A percentile compares a stretch with the other conserved stretches of the same genome.
These are phyloP conservation scores for Dasyurus viverrinus DNA, from an alignment of 2,113 vertebrate genomes.

Conservation along the genomic window DNA sequence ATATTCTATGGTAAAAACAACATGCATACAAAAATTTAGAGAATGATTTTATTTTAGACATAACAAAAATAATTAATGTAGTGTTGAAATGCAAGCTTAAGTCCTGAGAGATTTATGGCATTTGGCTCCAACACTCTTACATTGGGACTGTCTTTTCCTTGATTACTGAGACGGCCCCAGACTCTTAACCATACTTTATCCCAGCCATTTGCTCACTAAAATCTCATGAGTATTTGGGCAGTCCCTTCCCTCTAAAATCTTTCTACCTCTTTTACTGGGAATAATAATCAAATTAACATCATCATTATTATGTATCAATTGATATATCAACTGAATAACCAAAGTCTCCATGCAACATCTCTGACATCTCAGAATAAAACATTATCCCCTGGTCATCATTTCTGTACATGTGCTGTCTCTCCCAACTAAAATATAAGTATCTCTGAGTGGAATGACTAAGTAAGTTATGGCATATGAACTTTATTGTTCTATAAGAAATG, in stretches of 20 bases:
- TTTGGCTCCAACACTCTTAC: background rate
- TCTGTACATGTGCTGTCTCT: background rate
- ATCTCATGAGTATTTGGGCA: background rate
- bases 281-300: background rate
- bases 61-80: background rate
- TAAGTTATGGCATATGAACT: too few relatives aligned
- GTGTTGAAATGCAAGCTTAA: background rate
- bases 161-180: background rate
- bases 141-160: background rate
- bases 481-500: too few relatives aligned
- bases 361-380: background rate
- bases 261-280: background rate
- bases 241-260: background rate
- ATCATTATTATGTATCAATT: background rate
- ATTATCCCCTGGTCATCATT: background rate
- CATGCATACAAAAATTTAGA: background rate
- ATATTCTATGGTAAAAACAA: background rate
- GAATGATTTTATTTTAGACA: background rate
- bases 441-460: too few relatives aligned
- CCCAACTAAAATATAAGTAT: background rate
- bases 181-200: background rate
- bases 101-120: background rate
- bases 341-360: background rate
- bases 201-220: background rate
- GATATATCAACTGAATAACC: background rate